Base-by-base conservation (phyloP, 2,113 vertebrate genomes). In the Notechis scutatus region DNA sequence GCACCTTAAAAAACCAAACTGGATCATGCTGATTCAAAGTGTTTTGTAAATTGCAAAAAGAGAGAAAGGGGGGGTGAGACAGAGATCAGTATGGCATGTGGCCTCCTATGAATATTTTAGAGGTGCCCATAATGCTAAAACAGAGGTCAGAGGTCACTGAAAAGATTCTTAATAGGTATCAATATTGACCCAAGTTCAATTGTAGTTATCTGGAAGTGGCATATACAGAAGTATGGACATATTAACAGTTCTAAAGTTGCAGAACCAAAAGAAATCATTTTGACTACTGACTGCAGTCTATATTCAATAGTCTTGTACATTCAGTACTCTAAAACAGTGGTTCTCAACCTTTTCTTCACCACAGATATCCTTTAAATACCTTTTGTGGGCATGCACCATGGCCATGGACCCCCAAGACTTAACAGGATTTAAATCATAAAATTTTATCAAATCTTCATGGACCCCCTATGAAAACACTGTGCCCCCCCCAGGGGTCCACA, bases 401-500 rank as follows among this genome's bases (percentile, higher is more conserved):
- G 56, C 56, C 56, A 24, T 8, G 23, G 56, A 57, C 56, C 56
- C 6, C 56, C 1, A 57, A 52, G 10, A 52, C 11, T 52, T 52
- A 52, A 52, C 11, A 52, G 10, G 50, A 52, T 52, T 57, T 69
- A 34, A 69, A 69, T 69, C 64, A 69, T 69, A 69, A 69, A 14
- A 69, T 69, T 69, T n/a, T 29, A 34, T 69, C 61, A 69, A 69
- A 29, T 26, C 61, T 69, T 69, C 5, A 0, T 2, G 64, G 29
- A n/a, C 29, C 64, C 57, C 64, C 61, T 64, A 29, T 69, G 29
- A 69, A 14, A 69, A 69, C 4, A 69, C 5, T 12, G 26, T 0
- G 0, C 7, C 4, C 4, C 29, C 12, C 61, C 26, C 26, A 4
- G 9, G 1, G 29, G 14, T 69, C 14, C n/a, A 6, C 3, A 0